These are phyloP conservation scores for Tineola bisselliella DNA, from an alignment of 2,888 invertebrate genomes.

Conservation along the genomic window DNA sequence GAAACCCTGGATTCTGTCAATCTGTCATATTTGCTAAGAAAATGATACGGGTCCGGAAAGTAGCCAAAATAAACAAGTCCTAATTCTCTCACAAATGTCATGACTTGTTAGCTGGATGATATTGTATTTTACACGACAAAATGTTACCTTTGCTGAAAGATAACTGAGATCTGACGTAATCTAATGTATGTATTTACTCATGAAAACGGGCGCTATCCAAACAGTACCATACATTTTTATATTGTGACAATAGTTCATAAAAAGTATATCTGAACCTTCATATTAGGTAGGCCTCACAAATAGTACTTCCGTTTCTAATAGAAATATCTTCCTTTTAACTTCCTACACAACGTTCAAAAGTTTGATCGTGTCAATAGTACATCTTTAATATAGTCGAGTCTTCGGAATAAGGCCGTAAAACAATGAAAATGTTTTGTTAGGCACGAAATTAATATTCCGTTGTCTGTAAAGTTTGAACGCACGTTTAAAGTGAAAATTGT, in stretches of 20 bases:
- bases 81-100: slow-evolving; percentile 5
- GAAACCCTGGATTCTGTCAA: neutral
- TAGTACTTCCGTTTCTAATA: too few species aligned
- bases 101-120: slow-evolving; percentile 1
- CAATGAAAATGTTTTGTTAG: neutral
- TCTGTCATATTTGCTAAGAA: slow-evolving; percentile 6
- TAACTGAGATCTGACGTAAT: neutral
- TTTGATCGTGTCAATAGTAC: too few species aligned
- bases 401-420: neutral
- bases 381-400: too few species aligned
- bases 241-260: too few species aligned
- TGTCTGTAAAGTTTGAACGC: neutral
- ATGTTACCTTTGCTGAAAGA: too few species aligned
- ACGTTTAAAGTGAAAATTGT: neutral
- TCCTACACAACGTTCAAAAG: too few species aligned
- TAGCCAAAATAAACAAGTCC: slow-evolving; percentile 1
- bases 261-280: too few species aligned
- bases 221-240: too few species aligned
- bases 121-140: neutral
- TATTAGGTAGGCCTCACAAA: too few species aligned
- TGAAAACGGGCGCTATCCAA: too few species aligned
- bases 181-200: too few species aligned
- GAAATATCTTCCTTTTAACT: too few species aligned
- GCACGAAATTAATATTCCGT: neutral
- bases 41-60: slow-evolving; percentile 8